Base-by-base conservation (phyloP, 2,797 vertebrate genomes). In the Parotocinclus haroldoi region DNA sequence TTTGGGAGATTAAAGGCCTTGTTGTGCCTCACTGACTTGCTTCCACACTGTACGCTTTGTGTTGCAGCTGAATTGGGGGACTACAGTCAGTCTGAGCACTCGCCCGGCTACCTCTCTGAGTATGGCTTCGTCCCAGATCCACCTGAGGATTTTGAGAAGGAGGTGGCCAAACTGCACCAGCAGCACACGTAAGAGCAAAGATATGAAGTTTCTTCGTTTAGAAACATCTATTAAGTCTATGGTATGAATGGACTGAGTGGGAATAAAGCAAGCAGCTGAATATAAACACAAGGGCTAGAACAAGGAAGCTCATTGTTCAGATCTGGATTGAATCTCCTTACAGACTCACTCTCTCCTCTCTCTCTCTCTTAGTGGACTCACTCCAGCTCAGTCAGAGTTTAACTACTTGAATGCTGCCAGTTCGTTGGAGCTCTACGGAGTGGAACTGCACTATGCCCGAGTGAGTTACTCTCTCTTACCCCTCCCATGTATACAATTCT, bases 401-500 rank as follows among this genome's bases (percentile, higher is more conserved):
- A 94, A 88, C 91, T 99, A 98, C 88, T 91, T 99, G 81, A 96
- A 94, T 85, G 93, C 93, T 82, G 95, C 93, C 75, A 92, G 95
- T 78, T 91, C 93, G 66, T 91, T 99, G 89, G 96, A 99, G 88
- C 91, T 97, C 83, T 99, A 98, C 75, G 96, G 96, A 80, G 94
- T 98, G 83, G 96, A 99, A 89, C 92, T 98, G 89, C 96, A 99
- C 94, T 98, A 95, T 93, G 96, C 95, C 92, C 94, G 93, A 93
- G 96, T 99, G 90, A 92, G 91, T 69, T 53, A 60, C 27, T 18
- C 40, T 49, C 39, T 53, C 59, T 55, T 57, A 36, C 48, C n/a
- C 10, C n/a, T 0, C 4, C 51, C 45, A 40, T n/a, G 11, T 39
- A 27, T 27, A 16, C 48, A 3, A 11, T 11, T 9, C 5, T 7